phyloP scores from a whole-genome alignment of 1,140 invertebrate genomes.

The Mercenaria mercenaria region DNA sequence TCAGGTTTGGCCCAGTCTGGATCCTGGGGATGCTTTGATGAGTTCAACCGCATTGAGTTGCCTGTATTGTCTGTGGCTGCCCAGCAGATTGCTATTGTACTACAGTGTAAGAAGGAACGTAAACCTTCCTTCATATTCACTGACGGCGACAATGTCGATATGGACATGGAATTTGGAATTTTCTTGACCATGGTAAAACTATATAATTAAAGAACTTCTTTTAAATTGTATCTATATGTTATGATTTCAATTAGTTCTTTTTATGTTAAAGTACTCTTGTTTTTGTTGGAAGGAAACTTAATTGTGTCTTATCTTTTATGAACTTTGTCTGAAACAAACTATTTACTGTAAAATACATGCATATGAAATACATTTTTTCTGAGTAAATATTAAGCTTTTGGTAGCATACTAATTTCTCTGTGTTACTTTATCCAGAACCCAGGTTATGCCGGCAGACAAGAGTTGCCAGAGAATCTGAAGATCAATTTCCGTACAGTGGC shows the following conservation, averaged over 20 bases:
- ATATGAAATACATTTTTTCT: no score
- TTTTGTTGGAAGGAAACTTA: no score
- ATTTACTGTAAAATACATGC: no score
- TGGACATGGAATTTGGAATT: constrained; percentile 98
- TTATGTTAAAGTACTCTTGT: no score
- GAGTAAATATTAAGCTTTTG: no score
- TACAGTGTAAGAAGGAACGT: constrained; percentile 97
- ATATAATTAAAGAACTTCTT: not conserved
- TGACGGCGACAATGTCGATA: constrained; percentile 96
- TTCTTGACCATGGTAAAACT: constrained; percentile 99
- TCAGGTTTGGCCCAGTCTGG: constrained; percentile 96
- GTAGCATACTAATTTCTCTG: no score
- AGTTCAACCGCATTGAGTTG: constrained; percentile 98
- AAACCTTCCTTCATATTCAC: constrained; percentile 95
- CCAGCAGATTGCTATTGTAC: constrained; percentile 97
- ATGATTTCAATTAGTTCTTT: no score
- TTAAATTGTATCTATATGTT: not conserved
- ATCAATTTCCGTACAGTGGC: constrained; percentile 99
- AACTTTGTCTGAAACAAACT: no score
- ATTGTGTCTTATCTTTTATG: no score
- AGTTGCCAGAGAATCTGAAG: constrained; percentile 99
- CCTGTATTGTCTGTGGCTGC: constrained; percentile 98
- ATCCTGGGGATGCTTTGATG: constrained; percentile 98
- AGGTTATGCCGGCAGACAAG: constrained; percentile 98
- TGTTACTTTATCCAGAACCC: constrained; percentile 91